Evolutionary conservation across 1,140 invertebrate species (phyloP).

Genomic region (Drosophila sucinea): DNA sequence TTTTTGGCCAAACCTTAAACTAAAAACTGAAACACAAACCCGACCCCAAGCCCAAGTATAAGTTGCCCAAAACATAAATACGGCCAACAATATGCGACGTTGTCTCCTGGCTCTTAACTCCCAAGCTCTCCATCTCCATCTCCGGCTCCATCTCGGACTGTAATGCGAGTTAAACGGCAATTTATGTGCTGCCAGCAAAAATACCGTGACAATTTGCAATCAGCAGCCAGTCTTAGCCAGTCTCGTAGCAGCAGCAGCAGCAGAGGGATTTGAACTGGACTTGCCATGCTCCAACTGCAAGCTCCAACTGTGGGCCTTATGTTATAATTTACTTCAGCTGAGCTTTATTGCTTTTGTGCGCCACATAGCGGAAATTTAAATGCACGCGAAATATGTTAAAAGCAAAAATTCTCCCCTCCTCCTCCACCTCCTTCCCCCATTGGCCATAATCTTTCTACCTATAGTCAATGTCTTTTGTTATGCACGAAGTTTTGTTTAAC

Average conservation of each 20-base stretch:
- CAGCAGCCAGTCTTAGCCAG: slow-evolving; percentile 37
- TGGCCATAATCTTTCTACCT: background rate
- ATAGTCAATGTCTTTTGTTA: slow-evolving; percentile 52
- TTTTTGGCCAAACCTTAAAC: background rate
- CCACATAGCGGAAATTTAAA: slow-evolving; percentile 79
- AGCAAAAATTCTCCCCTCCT: background rate
- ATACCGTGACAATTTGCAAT: slow-evolving; percentile 81
- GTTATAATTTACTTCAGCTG: slow-evolving; percentile 74
- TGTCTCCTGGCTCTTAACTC: background rate
- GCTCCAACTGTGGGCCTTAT: slow-evolving; percentile 47
- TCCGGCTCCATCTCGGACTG: slow-evolving; percentile 33
- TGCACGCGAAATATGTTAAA: slow-evolving; percentile 75
- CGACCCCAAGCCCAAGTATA: background rate
- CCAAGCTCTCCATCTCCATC: slow-evolving; percentile 13
- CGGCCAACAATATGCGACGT: background rate
- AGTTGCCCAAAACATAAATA: background rate
- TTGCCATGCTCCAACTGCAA: slow-evolving; percentile 15
- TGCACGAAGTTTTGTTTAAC: slow-evolving; percentile 64
- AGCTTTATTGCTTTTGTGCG: slow-evolving; percentile 72
- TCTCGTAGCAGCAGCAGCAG: slow-evolving; percentile 29
- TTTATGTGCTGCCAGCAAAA: slow-evolving; percentile 79
- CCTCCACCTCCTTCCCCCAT: background rate
- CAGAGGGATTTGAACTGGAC: slow-evolving; percentile 30
- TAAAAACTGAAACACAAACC: background rate
- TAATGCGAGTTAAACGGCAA: slow-evolving; percentile 68